A percentile compares a stretch with the other conserved stretches of the same genome.
Evolutionary conservation across 1,140 invertebrate genomes (phyloP).

Genomic region (Leptopilina clavipes): DNA sequence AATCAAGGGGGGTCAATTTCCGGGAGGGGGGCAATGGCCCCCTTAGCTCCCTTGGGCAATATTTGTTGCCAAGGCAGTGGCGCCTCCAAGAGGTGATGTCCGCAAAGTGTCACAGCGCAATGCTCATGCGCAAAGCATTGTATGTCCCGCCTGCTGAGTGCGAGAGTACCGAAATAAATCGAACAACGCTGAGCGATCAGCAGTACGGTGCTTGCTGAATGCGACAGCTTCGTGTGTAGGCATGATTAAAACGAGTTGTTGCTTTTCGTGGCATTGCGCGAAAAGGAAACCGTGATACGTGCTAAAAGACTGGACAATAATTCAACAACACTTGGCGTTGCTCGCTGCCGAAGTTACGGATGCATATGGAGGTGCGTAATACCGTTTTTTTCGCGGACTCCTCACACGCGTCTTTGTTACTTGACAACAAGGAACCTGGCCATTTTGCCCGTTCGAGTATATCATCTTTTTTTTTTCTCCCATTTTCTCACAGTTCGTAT

Average conservation of each 20-base stretch:
- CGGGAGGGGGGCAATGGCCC: too few species aligned
- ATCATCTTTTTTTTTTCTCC: conserved; percentile 36
- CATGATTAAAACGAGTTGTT: conserved; percentile 70
- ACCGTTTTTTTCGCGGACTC: conserved; percentile 18
- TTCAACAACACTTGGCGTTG: conserved; percentile 59
- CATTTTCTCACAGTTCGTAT: too few species aligned
- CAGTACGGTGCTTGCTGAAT: conserved; percentile 68
- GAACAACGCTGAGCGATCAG: conserved; percentile 69
- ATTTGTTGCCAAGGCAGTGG: conserved; percentile 31
- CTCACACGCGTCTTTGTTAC: conserved; percentile 50
- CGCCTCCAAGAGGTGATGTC: conserved; percentile 60
- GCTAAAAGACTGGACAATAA: conserved; percentile 55
- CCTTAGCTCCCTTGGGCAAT: neutral
- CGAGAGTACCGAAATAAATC: conserved; percentile 71
- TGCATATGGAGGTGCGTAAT: conserved; percentile 72
- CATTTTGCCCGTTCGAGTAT: conserved; percentile 37
- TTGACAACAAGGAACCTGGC: conserved; percentile 40
- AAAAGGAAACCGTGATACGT: conserved; percentile 67
- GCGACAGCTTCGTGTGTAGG: conserved; percentile 61
- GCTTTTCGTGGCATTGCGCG: conserved; percentile 64
- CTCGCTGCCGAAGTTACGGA: conserved; percentile 66
- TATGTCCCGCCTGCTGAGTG: conserved; percentile 57
- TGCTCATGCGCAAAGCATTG: conserved; percentile 62
- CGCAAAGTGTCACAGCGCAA: conserved; percentile 53
- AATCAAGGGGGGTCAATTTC: too few species aligned